phyloP scores from a whole-genome alignment of 1,140 invertebrate genomes.

The Ceratina australensis region DNA sequence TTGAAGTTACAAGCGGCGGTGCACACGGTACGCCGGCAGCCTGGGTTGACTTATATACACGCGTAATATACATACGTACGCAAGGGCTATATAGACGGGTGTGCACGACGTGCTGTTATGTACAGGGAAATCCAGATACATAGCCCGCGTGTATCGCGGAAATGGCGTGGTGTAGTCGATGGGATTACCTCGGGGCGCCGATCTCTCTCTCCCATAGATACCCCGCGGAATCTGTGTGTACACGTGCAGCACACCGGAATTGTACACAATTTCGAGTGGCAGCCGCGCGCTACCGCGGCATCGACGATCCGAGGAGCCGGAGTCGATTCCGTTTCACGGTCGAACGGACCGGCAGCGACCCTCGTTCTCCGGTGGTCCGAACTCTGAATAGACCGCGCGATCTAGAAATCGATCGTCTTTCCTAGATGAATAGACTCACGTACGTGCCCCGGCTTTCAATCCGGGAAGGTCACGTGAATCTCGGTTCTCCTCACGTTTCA shows the following conservation, averaged over 20 bases:
- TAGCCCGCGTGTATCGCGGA: constrained; percentile 24
- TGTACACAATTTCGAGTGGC: constrained; percentile 5
- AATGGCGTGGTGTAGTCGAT: constrained; percentile 34
- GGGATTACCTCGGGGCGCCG: constrained; percentile 30
- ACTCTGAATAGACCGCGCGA: constrained; percentile 19
- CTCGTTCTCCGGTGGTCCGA: neutral
- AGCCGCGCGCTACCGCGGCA: neutral
- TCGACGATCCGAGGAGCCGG: constrained; percentile 27
- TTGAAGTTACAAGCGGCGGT: constrained; percentile 1
- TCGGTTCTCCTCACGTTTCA: neutral
- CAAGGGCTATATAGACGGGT: neutral
- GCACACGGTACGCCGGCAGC: neutral
- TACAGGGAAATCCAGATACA: constrained; percentile 30
- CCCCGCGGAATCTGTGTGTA: neutral
- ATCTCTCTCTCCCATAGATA: constrained; percentile 31
- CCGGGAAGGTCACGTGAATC: constrained; percentile 5
- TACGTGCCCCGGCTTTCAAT: neutral
- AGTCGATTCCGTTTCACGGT: constrained; percentile 37
- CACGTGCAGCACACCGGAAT: neutral
- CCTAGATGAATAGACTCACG: too few relatives aligned
- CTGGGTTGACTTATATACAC: neutral
- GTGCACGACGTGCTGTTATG: neutral
- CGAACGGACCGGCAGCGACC: constrained; percentile 4
- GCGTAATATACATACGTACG: constrained; percentile 7
- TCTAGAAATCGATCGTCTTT: constrained; percentile 3